A percentile compares a stretch with the other conserved stretches of the same genome.
Conservation (phyloP, 2,797 vertebrate genomes). For the Falco novaeseelandiae region DNA sequence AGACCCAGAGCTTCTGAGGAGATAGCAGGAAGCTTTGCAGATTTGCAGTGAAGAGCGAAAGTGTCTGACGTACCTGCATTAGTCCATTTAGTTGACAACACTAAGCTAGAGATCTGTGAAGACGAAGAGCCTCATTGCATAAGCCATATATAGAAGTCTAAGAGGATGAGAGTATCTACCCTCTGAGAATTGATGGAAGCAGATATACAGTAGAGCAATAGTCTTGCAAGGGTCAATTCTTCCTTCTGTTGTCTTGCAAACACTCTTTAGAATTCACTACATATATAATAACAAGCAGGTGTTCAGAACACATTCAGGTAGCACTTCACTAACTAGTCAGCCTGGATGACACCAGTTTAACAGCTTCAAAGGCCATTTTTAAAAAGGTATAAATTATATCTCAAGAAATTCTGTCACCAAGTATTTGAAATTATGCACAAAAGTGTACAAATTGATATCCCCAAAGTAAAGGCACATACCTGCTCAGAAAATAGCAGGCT, state of each 20-base stretch:
- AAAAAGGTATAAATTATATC: background rate
- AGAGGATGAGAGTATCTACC: background rate
- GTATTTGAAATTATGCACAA: background rate
- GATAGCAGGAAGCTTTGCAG: background rate
- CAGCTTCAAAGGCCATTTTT: background rate
- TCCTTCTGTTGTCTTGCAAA: background rate
- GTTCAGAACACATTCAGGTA: background rate
- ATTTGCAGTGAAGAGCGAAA: background rate
- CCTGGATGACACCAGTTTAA: background rate
- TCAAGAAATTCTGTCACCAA: background rate
- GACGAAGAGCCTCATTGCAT: background rate
- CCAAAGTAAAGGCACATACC: background rate
- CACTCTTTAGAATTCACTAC: background rate
- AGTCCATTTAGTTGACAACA: background rate
- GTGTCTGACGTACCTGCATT: background rate
- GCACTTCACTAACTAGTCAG: background rate
- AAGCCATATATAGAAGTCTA: background rate
- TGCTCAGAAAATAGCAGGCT: background rate
- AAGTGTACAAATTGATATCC: background rate
- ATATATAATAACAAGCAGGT: background rate
- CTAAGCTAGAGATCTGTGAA: background rate
- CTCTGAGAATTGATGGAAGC: background rate
- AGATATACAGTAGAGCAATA: background rate
- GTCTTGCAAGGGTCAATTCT: background rate
- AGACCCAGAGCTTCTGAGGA: background rate